A percentile compares a stretch with the other conserved stretches of the same genome.
phyloP scores from a whole-genome alignment of 2,113 vertebrate genomes.

The Oenanthe oenanthe region DNA sequence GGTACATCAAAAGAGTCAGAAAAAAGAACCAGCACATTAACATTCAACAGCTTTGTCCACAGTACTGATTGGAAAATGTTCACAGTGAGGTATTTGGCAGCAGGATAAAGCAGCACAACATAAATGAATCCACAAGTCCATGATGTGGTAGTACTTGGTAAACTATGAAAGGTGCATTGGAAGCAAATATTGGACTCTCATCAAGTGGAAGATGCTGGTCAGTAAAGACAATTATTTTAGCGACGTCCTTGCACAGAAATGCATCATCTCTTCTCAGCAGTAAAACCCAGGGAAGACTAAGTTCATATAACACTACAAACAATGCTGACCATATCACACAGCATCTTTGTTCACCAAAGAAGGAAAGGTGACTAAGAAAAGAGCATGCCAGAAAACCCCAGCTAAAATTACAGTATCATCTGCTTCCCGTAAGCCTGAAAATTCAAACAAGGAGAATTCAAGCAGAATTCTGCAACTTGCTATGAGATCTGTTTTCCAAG shows the following conservation, averaged over 20 bases:
- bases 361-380: not conserved
- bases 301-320: not conserved
- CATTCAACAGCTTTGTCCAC: not conserved
- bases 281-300: not conserved
- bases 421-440: not conserved
- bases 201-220: rapidly evolving
- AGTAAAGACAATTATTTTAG: not conserved
- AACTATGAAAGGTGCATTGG: not conserved
- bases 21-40: not conserved
- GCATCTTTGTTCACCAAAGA: not conserved
- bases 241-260: not conserved
- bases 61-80: not conserved
- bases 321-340: not conserved
- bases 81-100: not conserved
- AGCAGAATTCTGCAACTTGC: not conserved
- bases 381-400: not conserved
- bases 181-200: not conserved
- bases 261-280: not conserved
- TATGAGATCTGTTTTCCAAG: not conserved
- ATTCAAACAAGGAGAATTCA: not conserved
- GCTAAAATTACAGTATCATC: not conserved
- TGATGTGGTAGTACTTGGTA: not conserved
- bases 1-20: not conserved
- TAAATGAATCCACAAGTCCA: not conserved
- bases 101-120: not conserved